Evolutionary conservation across 2,888 invertebrate species (phyloP), one percentile per base, ranked within the genome.

Genomic region (Amphipyra tragopoginis): DNA sequence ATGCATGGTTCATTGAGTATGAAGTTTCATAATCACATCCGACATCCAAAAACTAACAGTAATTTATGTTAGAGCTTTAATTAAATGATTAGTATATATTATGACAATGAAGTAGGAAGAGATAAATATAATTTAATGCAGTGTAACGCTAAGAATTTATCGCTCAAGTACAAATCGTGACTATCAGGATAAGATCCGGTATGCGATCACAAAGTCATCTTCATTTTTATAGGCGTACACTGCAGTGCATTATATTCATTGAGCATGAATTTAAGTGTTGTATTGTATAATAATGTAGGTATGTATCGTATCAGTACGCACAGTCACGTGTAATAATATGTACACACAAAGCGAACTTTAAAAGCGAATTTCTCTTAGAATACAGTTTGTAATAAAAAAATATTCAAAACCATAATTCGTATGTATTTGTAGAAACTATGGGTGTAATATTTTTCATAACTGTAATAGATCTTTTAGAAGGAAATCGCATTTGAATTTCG

Each of bases 151-250:
- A 83, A 80, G 84, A 85, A 90, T 90, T 81, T 72, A 78, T 75
- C 78, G 82, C 85, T 91, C 88, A 89, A 87, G 83, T 84, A 70
- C 84, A 79, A 84, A 78, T 89, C 92, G 92, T 92, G 92, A 91
- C 83, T 79, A 77, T 79, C 69, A 72, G 75, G 79, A 65, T 73
- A 42, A 69, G 79, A 83, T 80, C 86, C 84, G 83, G 84, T 86
- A 87, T 83, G 66, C 65, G 83, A 81, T 81, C 76, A 72, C 75
- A 81, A 85, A 72, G 81, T 82, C 90, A 84, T 91, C 91, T 90
- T 87, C 82, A 79, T 65, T 77, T 80, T 78, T 77, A 62, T 77
- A 57, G 13, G 44, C 11, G 56, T 83, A 80, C 79, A 82, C 61
- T 77, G 58, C 21, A 53, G 54, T 58, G 60, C 73, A 68, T 50